A percentile compares a stretch with the other conserved stretches of the same genome.
Conservation (phyloP, 2,797 vertebrate genomes). For the Sebastes matsubarae region DNA sequence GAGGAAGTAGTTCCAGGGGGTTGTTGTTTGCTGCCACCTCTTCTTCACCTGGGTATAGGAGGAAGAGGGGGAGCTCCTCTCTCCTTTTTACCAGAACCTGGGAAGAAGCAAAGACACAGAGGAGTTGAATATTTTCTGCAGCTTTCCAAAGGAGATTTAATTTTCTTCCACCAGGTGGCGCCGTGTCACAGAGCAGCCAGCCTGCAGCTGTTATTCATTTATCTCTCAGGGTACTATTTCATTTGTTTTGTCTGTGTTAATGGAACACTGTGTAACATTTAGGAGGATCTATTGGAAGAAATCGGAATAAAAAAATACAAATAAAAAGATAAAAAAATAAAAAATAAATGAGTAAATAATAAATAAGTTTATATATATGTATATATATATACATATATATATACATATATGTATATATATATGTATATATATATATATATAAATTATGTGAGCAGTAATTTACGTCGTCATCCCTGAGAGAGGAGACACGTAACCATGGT, state of each 20-base stretch:
- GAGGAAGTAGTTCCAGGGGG: constrained; percentile 6
- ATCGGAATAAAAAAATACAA: too few relatives aligned
- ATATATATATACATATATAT: too few relatives aligned
- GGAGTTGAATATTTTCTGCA: neutral
- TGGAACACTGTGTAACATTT: too few relatives aligned
- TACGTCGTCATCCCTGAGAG: too few relatives aligned
- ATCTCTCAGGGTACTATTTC: neutral
- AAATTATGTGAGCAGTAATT: too few relatives aligned
- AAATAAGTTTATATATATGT: too few relatives aligned
- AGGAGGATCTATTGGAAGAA: too few relatives aligned
- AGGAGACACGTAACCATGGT: too few relatives aligned
- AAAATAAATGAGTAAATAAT: too few relatives aligned
- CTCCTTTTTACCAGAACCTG: constrained; percentile 81
- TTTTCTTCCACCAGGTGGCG: constrained; percentile 28
- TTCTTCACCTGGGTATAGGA: constrained; percentile 82
- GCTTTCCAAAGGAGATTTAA: neutral
- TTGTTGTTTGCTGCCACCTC: neutral
- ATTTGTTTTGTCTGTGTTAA: neutral
- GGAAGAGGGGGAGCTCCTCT: constrained; percentile 84
- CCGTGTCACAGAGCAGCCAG: neutral
- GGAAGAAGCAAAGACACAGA: constrained; percentile 18
- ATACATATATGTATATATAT: too few relatives aligned
- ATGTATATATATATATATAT: too few relatives aligned
- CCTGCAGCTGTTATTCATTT: neutral
- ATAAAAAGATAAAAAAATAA: too few relatives aligned